Conservation (phyloP, 2,797 vertebrate species). For the Gadopsis bispinosus region DNA sequence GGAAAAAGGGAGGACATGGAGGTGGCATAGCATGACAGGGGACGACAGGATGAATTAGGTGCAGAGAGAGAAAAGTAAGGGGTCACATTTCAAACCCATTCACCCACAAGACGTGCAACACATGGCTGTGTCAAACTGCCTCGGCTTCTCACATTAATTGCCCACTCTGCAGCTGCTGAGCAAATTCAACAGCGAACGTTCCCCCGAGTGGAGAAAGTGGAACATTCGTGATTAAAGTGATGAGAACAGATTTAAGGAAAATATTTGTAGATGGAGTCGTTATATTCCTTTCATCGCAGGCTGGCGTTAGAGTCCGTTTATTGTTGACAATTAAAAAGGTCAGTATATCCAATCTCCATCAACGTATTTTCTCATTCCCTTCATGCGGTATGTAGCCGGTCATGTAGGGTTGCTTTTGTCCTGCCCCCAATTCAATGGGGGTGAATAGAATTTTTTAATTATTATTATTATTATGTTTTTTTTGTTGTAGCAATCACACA, state of each 20-base stretch:
- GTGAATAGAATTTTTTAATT: neutral
- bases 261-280: neutral
- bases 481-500: neutral
- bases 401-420: neutral
- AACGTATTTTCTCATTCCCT: neutral
- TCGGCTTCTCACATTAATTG: conserved; percentile 57
- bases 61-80: conserved; percentile 29
- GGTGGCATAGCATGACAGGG: conserved; percentile 23
- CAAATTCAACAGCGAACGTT: conserved; percentile 17
- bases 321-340: neutral
- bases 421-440: neutral
- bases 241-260: neutral
- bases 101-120: conserved; percentile 53
- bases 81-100: conserved; percentile 62
- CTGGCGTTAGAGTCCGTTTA: neutral
- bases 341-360: neutral
- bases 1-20: neutral
- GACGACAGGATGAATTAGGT: conserved; percentile 52
- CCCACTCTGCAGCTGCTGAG: conserved; percentile 30
- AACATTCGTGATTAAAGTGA: neutral
- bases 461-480: too few species aligned
- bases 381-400: neutral
- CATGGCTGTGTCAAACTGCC: conserved; percentile 56
- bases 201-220: conserved; percentile 5
- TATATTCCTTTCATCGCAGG: neutral